Conservation (phyloP, 1,140 invertebrate genomes). For the Microplitis demolitor region DNA sequence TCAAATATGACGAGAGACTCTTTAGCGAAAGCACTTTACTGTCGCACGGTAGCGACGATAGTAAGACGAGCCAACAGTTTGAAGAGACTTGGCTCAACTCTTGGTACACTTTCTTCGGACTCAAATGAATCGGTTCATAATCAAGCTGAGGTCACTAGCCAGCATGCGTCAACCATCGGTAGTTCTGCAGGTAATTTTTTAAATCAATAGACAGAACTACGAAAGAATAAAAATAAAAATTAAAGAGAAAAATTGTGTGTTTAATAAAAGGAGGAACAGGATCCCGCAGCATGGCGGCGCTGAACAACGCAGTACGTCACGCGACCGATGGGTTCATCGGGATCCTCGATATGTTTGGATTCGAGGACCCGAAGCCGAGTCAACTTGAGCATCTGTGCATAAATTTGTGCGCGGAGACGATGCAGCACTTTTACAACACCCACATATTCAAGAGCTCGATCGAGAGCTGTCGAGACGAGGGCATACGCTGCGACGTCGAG, state of each 20-base stretch:
- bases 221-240: not conserved
- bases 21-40: constrained; percentile 91
- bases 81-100: constrained; percentile 83
- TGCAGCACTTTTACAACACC: constrained; percentile 97
- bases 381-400: constrained; percentile 93
- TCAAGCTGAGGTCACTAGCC: constrained; percentile 82
- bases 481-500: constrained; percentile 87
- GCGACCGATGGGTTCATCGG: constrained; percentile 95
- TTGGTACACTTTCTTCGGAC: constrained; percentile 87
- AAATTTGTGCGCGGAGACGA: constrained; percentile 93
- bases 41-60: constrained; percentile 93
- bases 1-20: constrained; percentile 87
- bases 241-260: constrained; percentile 10
- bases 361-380: constrained; percentile 88
- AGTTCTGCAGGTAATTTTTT: constrained; percentile 64
- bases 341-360: constrained; percentile 95
- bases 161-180: constrained; percentile 85
- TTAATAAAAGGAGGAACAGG: constrained; percentile 66
- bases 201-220: not conserved
- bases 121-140: constrained; percentile 91
- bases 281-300: constrained; percentile 87
- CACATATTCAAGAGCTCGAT: constrained; percentile 95
- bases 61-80: constrained; percentile 90
- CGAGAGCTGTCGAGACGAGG: constrained; percentile 92
- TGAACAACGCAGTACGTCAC: constrained; percentile 90